A percentile compares a stretch with the other conserved stretches of the same genome.
Conservation (phyloP, 2,797 vertebrate species). For the Ptychadena robeensis region DNA sequence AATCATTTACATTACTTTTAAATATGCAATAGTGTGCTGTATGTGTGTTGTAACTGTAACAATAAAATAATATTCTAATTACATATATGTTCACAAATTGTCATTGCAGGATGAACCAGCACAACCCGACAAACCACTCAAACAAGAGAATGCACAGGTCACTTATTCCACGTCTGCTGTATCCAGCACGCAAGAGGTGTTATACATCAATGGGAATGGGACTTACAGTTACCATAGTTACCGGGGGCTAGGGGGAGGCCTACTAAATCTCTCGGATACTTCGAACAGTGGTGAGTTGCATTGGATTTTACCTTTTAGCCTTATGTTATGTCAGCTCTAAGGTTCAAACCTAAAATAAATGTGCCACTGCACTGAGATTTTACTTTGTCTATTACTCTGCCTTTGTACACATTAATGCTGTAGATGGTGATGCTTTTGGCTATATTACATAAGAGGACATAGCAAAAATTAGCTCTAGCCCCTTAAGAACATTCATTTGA, state of each 20-base stretch:
- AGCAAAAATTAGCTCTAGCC: too few species aligned
- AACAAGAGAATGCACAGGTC: slow-evolving; percentile 78
- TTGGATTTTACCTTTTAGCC: slow-evolving; percentile 41
- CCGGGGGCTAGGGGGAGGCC: slow-evolving; percentile 81
- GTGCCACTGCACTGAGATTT: not conserved
- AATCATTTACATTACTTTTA: too few species aligned
- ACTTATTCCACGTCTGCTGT: slow-evolving; percentile 78
- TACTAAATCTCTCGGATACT: slow-evolving; percentile 82
- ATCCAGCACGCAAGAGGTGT: slow-evolving; percentile 82
- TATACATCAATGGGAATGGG: slow-evolving; percentile 86
- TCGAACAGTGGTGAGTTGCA: slow-evolving; percentile 81
- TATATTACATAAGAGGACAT: not conserved
- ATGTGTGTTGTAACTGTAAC: not conserved
- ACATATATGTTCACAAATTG: slow-evolving; percentile 46
- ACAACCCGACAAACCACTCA: slow-evolving; percentile 78
- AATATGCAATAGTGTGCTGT: not conserved
- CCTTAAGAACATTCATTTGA: not conserved
- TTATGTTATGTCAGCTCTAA: not conserved
- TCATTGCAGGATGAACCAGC: slow-evolving; percentile 77
- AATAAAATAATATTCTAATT: not conserved
- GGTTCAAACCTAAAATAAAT: not conserved
- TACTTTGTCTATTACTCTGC: not conserved
- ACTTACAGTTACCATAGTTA: slow-evolving; percentile 88
- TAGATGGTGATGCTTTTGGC: not conserved
- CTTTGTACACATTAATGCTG: not conserved